phyloP scores from a whole-genome alignment of 2,888 invertebrate species.

The Idaea straminata region DNA sequence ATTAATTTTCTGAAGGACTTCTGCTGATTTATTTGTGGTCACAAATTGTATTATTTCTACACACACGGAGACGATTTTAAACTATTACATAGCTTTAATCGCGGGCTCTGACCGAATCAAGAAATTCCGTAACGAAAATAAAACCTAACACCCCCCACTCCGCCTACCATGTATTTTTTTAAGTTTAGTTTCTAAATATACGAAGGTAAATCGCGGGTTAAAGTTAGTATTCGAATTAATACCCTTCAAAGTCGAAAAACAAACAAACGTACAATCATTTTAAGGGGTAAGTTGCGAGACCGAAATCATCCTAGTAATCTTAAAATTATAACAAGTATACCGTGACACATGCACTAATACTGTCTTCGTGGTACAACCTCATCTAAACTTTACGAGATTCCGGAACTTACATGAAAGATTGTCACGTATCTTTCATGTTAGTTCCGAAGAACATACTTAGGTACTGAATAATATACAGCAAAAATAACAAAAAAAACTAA shows the following conservation, averaged over 20 bases:
- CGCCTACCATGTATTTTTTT: no score
- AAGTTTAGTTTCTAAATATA: neutral
- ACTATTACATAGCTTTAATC: no score
- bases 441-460: neutral
- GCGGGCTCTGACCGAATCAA: no score
- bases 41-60: neutral
- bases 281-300: neutral
- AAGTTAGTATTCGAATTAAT: neutral
- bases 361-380: conserved; percentile 1
- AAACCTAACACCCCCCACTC: no score
- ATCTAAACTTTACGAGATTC: neutral
- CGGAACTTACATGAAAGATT: conserved; percentile 1
- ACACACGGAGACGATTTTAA: no score
- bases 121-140: no score
- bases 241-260: neutral
- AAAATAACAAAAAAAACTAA: no score
- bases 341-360: neutral
- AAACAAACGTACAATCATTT: neutral
- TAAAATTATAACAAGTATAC: neutral
- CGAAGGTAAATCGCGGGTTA: neutral
- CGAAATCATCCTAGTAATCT: neutral
- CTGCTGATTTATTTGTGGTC: neutral
- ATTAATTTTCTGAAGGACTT: neutral
- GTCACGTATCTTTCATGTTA: neutral
- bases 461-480: neutral